A percentile compares a stretch with the other conserved stretches of the same genome.
phyloP scores from a whole-genome alignment of 2,113 vertebrate species.

The Lipophrys pholis region DNA sequence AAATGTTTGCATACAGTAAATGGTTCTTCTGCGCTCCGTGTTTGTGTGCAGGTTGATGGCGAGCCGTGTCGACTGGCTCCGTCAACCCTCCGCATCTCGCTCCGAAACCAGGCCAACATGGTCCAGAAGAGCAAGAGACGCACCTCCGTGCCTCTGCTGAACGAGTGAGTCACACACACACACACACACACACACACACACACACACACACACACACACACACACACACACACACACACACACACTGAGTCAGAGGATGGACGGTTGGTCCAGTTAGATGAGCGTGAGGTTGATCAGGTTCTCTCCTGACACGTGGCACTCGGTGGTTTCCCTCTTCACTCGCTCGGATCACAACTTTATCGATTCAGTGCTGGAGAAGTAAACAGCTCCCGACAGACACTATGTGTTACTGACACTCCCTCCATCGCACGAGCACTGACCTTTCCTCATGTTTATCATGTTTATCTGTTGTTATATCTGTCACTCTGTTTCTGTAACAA shows the following conservation, averaged over 20 bases:
- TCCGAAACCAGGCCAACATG: conserved; percentile 99
- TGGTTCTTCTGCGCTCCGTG: too few relatives aligned
- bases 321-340: conserved; percentile 7
- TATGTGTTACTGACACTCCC: conserved; percentile 42
- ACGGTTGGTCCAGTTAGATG: conserved; percentile 18
- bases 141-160: conserved; percentile 92
- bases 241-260: conserved; percentile 20
- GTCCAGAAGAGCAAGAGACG: conserved; percentile 98
- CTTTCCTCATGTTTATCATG: conserved; percentile 10
- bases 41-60: conserved; percentile 86
- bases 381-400: too few relatives aligned
- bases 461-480: conserved; percentile 34
- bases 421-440: conserved; percentile 43
- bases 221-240: conserved; percentile 35
- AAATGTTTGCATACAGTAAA: too few relatives aligned
- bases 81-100: conserved; percentile 91
- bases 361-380: neutral
- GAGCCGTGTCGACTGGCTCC: conserved; percentile 94
- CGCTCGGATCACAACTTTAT: neutral
- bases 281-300: neutral
- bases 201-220: conserved; percentile 37
- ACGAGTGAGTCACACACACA: conserved; percentile 87
- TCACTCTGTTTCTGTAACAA: conserved; percentile 17
- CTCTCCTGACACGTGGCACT: conserved; percentile 9
- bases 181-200: conserved; percentile 40